Base-by-base conservation (phyloP, 2,113 vertebrate genomes). In the Perca fluviatilis region DNA sequence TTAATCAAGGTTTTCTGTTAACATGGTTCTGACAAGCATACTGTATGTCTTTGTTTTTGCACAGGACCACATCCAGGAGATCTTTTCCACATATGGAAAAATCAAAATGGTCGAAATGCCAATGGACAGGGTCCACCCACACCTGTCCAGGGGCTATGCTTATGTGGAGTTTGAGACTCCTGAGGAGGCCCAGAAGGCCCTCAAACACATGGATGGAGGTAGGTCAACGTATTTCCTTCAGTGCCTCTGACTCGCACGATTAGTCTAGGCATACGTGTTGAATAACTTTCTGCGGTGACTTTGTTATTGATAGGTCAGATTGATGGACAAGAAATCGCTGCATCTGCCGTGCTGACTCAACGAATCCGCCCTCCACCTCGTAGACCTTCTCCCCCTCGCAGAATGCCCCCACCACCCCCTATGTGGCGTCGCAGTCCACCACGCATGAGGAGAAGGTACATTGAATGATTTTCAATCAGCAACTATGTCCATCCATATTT, bases 131-230 rank as follows among this genome's bases (percentile, higher is more conserved):
- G 85, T 96, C 78, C 97, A 98, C 71, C 96, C 96, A 11, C 97
- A 99, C 72, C 94, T 99, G 15, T 97, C 96, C 5, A 98, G 96
- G 75, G 98, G 98, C 71, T 97, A 97, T 0, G 97, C 98, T 3
- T 99, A 99, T 0, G 97, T 99, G 66, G 98, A 99, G 88, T 99
- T 98, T 91, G 98, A 99, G 90, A 97, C 94, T n/a, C 93, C 97
- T 0, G 97, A 98, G 1, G 98, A 99, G 73, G 98, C 98, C 0
- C 97, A 99, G 88, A 99, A 99, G 85, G 98, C 98, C 2, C 94
- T 99, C 46, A 99, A 98, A 82, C 97, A 99, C 90, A 99, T 99
- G 98, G 98, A 99, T 30, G 98, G 98, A 95, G 98, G 98, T 99
- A 89, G 19, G 86, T 82, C 2, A 12, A 3, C 1, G 3, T 36